Conservation (phyloP, 2,113 vertebrate species). For the Anser brachyrhynchus region DNA sequence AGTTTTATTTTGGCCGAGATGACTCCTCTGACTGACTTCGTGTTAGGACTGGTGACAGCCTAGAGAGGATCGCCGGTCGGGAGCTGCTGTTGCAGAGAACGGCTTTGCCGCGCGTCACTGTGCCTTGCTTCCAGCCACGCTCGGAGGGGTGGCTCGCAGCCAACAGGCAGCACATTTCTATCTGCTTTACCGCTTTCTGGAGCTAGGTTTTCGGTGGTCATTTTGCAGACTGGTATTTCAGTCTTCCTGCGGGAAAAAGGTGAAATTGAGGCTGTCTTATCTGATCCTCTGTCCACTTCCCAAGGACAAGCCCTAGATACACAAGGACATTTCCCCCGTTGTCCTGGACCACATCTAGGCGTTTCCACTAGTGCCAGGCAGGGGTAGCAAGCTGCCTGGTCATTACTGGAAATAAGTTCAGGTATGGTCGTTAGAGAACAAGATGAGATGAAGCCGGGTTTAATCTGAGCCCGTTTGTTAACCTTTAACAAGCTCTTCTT, state of each 20-base stretch:
- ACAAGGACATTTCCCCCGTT: background rate
- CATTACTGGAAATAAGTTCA: background rate
- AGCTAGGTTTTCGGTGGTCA: background rate
- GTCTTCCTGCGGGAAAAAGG: background rate
- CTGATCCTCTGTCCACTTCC: background rate
- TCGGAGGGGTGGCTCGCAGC: background rate
- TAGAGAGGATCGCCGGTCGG: background rate
- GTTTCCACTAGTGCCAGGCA: background rate
- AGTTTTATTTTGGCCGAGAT: background rate
- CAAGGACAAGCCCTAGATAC: background rate
- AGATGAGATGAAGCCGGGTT: background rate
- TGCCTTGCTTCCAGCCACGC: background rate
- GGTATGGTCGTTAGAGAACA: background rate
- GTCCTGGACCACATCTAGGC: background rate
- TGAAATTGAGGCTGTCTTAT: background rate
- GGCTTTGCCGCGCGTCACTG: rapidly evolving
- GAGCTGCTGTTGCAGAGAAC: background rate
- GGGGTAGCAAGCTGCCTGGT: background rate
- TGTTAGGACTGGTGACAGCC: background rate
- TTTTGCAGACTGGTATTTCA: background rate
- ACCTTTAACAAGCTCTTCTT: background rate
- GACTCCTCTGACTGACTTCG: background rate
- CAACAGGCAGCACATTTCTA: background rate
- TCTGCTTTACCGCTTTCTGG: background rate
- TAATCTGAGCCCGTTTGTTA: background rate